Base-by-base conservation (phyloP, 2,797 vertebrate species). In the Miichthys miiuy region DNA sequence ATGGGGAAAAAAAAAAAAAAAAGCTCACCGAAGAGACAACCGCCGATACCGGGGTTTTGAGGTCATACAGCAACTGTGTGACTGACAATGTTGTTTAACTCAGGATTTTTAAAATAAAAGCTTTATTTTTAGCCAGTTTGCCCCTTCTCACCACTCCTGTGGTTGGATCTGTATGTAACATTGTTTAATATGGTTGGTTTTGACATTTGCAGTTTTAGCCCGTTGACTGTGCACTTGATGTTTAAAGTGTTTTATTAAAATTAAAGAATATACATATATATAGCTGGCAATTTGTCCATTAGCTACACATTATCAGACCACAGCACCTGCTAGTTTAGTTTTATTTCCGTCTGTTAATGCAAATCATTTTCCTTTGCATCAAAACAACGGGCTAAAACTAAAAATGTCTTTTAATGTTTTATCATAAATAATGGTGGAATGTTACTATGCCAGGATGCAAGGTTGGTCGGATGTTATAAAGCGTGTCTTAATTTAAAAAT, bases 81-180 rank as follows among this genome's bases (percentile, higher is more conserved):
- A 84, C 87, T 68, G 23, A 82, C 55, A 85, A 84, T 87, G 87
- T 88, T 78, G 63, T 91, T 88, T 77, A 77, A 87, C 93, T 95
- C 95, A 95, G 95, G 94, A 92, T 88, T 93, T 88, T 88, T 68
- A 66, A 81, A 62, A 47, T 80, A 66, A 70, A 70, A 75, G 50
- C 42, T 14, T 88, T 82, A 57, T 69, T 83, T 91, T 86, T 82
- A 83, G 18, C 38, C 6, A 1, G 38, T 75, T 69, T 47, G 20
- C 77, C 44, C 48, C 42, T 54, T 47, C 14, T 77, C 25, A 42
- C 13, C 54, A 11, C 47, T 25, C 1, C 47, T 61, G 20, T 12
- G 17, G 14, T 60, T 54, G 42, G 4, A 60, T 23, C 6, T 11
- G 34, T 34, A 63, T 1, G 1, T 50, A 41, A 60, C 4, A 2